These are phyloP conservation scores for Patella depressa DNA, from an alignment of 2,888 invertebrate species.

Conservation along the genomic window DNA sequence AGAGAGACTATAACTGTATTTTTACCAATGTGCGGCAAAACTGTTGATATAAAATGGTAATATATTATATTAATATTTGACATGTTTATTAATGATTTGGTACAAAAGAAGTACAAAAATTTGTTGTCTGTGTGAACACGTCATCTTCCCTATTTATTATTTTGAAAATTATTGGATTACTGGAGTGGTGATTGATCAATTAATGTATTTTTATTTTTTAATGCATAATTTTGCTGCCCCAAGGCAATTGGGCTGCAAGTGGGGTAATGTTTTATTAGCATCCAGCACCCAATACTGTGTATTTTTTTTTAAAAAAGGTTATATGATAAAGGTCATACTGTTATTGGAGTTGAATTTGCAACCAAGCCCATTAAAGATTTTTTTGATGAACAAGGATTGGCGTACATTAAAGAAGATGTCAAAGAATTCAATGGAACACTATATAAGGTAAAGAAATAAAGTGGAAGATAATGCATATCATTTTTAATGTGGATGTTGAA, in stretches of 20 bases:
- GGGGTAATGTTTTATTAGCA: background rate
- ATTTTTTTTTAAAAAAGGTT: background rate
- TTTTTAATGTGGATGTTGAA: too few species aligned
- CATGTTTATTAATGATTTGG: too few species aligned
- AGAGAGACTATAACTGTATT: background rate
- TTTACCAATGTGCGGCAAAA: background rate
- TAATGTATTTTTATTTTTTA: too few species aligned
- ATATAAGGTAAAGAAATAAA: background rate
- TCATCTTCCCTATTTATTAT: too few species aligned
- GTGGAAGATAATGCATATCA: too few species aligned
- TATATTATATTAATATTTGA: too few species aligned
- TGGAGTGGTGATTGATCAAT: too few species aligned
- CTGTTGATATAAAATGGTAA: constrained; percentile 3
- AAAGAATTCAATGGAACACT: background rate
- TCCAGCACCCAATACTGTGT: background rate
- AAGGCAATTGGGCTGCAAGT: background rate
- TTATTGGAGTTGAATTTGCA: constrained; percentile 1
- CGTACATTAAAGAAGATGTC: background rate
- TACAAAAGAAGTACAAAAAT: too few species aligned
- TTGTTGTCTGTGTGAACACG: too few species aligned
- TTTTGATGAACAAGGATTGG: constrained; percentile 1
- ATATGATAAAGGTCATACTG: constrained; percentile 3
- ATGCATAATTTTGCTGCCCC: too few species aligned
- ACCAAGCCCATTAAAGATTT: background rate
- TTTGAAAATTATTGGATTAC: too few species aligned